Conservation (phyloP, 2,797 vertebrate genomes). For the Poeciliopsis turneri region DNA sequence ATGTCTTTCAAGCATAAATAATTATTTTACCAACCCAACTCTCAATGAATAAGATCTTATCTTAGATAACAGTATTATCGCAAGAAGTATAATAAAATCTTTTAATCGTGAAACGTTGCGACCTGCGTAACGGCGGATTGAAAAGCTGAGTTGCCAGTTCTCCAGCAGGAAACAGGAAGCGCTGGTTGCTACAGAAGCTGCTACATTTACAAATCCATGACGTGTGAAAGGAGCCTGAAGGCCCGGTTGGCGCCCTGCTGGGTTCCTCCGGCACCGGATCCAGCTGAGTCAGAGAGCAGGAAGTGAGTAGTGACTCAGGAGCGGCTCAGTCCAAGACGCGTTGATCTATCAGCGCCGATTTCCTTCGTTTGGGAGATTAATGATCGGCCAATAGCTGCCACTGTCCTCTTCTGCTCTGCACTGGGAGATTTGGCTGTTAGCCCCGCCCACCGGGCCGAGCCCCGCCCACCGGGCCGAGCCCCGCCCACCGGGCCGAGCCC, state of each 20-base stretch:
- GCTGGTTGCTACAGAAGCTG: not conserved
- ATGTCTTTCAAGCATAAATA: not conserved
- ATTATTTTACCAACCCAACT: not conserved
- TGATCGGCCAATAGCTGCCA: too few relatives aligned
- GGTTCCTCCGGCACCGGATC: not conserved
- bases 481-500: too few relatives aligned
- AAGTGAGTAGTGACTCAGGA: constrained; percentile 71
- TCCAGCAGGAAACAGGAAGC: not conserved
- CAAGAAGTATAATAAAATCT: not conserved
- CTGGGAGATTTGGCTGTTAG: too few relatives aligned
- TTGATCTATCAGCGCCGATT: not conserved
- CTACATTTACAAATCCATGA: not conserved
- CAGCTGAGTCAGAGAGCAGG: constrained; percentile 26
- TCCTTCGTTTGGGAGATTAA: too few relatives aligned
- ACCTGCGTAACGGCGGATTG: too few relatives aligned
- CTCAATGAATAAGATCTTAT: not conserved
- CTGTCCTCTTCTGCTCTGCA: too few relatives aligned
- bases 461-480: too few relatives aligned
- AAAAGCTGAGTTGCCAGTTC: not conserved
- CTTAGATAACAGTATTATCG: not conserved
- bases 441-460: too few relatives aligned
- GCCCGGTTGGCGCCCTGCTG: not conserved
- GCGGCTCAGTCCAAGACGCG: not conserved
- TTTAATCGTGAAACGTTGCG: not conserved
- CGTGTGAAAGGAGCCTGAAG: not conserved